Evolutionary conservation across 2,888 invertebrate genomes (phyloP), one percentile per base, ranked within the genome.

Genomic region (Volucella bombylans): DNA sequence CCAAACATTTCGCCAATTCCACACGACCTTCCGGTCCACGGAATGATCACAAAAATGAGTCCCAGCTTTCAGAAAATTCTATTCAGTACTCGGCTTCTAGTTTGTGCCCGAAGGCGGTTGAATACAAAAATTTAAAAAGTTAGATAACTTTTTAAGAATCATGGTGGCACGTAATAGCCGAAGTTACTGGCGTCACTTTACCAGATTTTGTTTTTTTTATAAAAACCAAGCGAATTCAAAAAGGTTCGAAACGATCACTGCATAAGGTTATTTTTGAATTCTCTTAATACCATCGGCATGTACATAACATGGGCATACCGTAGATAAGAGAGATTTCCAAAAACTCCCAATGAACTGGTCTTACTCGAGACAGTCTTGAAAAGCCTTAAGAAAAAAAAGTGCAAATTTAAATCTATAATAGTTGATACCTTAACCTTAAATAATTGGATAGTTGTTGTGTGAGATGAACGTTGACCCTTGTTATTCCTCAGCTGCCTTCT

Each of bases 41-140:
- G 14, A 71, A n/a, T 23, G 55, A 61, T 50, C 74, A 61, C 45
- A 55, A 55, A 31, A 14, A n/a, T 4, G 69, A 61, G 0, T 8
- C 69, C 47, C 78, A 9, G 11, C 71, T 41, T n/a, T 61, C 57
- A 23, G 54, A 9, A 50, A 39, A 83, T 80, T 55, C 80, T 23
- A 55, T 65, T 67, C 71, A 55, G 23, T 39, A 67, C 79, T 80
- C 79, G 79, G 23, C n/a, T 47, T 1, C 0, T 8, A 23, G 14
- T 50, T 41, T 72, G 52, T 74, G 83, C 83, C 83, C 79, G 79
- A 18, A 79, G 83, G 79, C 79, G 71, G 49, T 38, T 49, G 31
- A 52, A 47, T 65, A 31, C 47, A 65, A 61, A 18, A 41, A 31
- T 45, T 38, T 39, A 4, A 41, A 39, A 9, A n/a, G 15, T 43